These are phyloP conservation scores for Clarias laeviceps DNA, from an alignment of 2,797 vertebrate genomes.

Conservation along the genomic window DNA sequence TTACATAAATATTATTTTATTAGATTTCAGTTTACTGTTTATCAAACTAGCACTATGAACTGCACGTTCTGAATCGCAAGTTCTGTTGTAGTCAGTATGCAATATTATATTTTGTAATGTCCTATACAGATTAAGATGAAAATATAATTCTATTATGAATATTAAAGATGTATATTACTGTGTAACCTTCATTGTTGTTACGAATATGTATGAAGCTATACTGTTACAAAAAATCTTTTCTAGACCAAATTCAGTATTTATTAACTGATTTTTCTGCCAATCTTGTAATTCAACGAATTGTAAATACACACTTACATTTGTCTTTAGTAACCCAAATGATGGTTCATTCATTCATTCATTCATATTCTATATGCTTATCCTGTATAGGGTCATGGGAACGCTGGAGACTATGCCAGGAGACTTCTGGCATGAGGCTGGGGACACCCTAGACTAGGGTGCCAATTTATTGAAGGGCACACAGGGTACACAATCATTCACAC, in stretches of 20 bases:
- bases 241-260: neutral
- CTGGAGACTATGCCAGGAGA: no score
- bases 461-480: no score
- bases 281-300: neutral
- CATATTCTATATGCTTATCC: no score
- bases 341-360: no score
- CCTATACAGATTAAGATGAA: neutral
- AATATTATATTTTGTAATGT: conserved; percentile 10
- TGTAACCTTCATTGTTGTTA: neutral
- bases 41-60: no score
- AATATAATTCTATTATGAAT: neutral
- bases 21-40: neutral
- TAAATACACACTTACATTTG: neutral
- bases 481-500: no score
- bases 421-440: no score
- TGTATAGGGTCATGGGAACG: no score
- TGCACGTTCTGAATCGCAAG: neutral
- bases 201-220: neutral
- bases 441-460: no score
- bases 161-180: neutral
- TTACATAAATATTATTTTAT: neutral
- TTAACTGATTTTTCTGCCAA: neutral
- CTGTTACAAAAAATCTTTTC: neutral
- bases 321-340: neutral
- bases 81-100: neutral